phyloP scores from a whole-genome alignment of 2,888 invertebrate species.

The Patella ulyssiponensis region DNA sequence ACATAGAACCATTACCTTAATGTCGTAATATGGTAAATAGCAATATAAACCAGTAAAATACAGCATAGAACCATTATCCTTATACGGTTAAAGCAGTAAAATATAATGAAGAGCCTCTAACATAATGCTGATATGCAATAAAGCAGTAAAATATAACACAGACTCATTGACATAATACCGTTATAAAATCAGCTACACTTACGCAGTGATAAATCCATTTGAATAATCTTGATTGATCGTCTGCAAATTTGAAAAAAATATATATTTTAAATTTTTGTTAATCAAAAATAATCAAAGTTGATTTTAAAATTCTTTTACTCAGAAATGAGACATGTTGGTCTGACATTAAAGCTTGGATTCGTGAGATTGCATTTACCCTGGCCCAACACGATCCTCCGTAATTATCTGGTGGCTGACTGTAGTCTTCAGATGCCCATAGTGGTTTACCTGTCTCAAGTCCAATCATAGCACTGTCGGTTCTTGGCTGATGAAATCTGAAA shows the following conservation, averaged over 20 bases:
- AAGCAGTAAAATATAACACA: no score
- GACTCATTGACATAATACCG: no score
- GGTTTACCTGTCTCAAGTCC: not conserved
- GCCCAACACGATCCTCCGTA: slow-evolving; percentile 4
- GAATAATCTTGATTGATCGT: not conserved
- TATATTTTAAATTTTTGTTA: no score
- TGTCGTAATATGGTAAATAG: no score
- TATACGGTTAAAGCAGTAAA: no score
- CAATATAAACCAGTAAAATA: no score
- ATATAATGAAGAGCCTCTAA: no score
- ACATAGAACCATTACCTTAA: not conserved
- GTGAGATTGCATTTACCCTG: not conserved
- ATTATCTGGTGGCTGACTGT: slow-evolving; percentile 3
- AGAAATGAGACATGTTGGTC: no score
- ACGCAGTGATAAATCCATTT: slow-evolving; percentile 5
- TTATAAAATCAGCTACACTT: not conserved
- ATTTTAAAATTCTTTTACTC: no score
- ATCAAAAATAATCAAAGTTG: no score
- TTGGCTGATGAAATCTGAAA: not conserved
- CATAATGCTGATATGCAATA: no score
- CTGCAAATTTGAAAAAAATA: not conserved
- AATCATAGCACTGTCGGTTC: not conserved
- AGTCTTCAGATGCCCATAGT: not conserved
- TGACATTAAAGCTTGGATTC: not conserved
- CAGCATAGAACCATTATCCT: no score